Percentiles rank a stretch among this genome's conserved stretches.
Conservation (phyloP, 30 jellyfish, hydroid and myxozoan genomes). For the Pelagia noctiluca region DNA sequence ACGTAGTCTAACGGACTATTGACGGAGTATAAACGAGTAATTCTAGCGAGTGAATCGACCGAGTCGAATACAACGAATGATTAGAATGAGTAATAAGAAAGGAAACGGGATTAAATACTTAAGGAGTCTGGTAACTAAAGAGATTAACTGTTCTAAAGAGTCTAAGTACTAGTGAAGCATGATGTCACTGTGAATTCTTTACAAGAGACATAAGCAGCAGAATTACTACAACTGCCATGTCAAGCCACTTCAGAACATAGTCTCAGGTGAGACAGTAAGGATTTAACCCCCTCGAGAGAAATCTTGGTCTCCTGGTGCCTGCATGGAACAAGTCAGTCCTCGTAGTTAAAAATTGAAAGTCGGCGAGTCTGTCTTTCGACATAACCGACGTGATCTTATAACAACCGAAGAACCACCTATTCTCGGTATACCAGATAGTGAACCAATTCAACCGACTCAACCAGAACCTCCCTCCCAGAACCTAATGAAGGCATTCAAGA, state of each 20-base stretch:
- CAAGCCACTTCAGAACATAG: slow-evolving; percentile 27
- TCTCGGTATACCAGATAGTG: slow-evolving; percentile 11
- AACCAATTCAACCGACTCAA: not conserved
- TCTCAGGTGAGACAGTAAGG: slow-evolving; percentile 30
- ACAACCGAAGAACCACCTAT: slow-evolving; percentile 20
- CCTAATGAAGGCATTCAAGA: no score
- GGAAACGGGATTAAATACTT: no score
- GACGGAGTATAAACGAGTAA: no score
- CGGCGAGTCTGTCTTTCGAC: slow-evolving; percentile 30
- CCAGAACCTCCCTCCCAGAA: slow-evolving; percentile 6
- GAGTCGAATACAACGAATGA: no score
- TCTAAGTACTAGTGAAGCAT: no score
- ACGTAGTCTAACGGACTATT: no score
- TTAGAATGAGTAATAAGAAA: no score
- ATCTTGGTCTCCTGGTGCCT: slow-evolving; percentile 28
- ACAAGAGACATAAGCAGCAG: slow-evolving; percentile 35
- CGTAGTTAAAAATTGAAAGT: slow-evolving; percentile 27
- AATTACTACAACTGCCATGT: slow-evolving; percentile 19
- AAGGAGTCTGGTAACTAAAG: no score
- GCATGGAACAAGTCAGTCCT: slow-evolving; percentile 30
- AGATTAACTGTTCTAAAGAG: no score
- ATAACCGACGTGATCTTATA: slow-evolving; percentile 22
- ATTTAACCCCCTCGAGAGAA: slow-evolving; percentile 20
- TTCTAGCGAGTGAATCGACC: no score
- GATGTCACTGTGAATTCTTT: no score